Conservation (phyloP, 2,888 invertebrate species). For the Meiosimyza decipiens region DNA sequence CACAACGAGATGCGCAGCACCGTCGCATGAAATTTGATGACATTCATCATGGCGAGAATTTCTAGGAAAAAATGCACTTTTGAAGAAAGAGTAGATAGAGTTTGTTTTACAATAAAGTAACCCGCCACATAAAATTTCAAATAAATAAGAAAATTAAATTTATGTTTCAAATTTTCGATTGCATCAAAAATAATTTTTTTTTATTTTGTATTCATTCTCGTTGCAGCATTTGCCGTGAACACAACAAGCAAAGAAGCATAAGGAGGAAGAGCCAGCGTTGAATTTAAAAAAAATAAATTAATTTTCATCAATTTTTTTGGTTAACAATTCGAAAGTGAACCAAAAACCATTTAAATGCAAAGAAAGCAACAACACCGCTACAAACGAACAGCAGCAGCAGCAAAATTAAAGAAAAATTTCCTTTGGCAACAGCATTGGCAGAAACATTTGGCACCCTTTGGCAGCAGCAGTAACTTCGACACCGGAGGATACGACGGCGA, state of each 20-base stretch:
- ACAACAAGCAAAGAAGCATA: conserved; percentile 35
- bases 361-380: conserved; percentile 57
- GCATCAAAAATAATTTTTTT: conserved; percentile 32
- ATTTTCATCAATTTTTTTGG: background rate
- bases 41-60: conserved; percentile 24
- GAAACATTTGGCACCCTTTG: background rate
- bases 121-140: conserved; percentile 30
- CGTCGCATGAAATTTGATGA: conserved; percentile 26
- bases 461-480: background rate
- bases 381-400: conserved; percentile 48
- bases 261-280: background rate
- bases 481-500: background rate
- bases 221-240: conserved; percentile 64
- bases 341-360: conserved; percentile 53
- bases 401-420: conserved; percentile 61
- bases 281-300: conserved; percentile 1
- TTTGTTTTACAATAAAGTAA: conserved; percentile 15
- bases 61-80: conserved; percentile 36
- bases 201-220: conserved; percentile 52
- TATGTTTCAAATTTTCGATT: conserved; percentile 38
- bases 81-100: background rate
- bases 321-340: conserved; percentile 14
- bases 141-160: conserved; percentile 20
- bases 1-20: background rate
- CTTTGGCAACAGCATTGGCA: conserved; percentile 57